Conservation (phyloP, 2,888 invertebrate genomes). For the Chydorus sphaericus region DNA sequence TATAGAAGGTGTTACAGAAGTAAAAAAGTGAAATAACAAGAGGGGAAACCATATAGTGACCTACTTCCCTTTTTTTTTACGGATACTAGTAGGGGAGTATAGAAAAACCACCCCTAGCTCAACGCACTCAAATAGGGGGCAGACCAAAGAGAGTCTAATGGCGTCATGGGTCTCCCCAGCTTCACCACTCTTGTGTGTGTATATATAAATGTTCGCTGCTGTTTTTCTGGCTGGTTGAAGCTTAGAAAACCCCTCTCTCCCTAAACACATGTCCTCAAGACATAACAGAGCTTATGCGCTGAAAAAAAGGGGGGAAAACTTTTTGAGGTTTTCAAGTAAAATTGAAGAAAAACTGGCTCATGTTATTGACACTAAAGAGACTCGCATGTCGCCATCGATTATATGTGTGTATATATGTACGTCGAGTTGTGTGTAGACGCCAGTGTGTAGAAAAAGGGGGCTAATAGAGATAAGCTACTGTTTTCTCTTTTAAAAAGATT, state of each 20-base stretch:
- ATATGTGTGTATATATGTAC: no score
- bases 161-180: background rate
- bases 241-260: background rate
- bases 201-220: background rate
- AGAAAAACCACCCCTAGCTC: no score
- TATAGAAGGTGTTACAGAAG: background rate
- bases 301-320: background rate
- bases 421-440: no score
- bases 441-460: no score
- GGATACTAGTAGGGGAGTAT: no score
- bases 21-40: slow-evolving; percentile 4
- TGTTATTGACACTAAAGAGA: slow-evolving; percentile 3
- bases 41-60: slow-evolving; percentile 5
- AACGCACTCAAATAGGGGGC: no score
- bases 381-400: slow-evolving; percentile 6
- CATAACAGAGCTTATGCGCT: background rate
- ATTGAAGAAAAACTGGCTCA: no score
- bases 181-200: no score
- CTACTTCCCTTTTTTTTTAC: slow-evolving; percentile 3
- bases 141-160: background rate
- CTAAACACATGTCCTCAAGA: slow-evolving; percentile 4
- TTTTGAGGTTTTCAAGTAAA: background rate
- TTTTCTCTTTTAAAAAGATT: no score
- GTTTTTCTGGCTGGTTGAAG: background rate
- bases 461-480: slow-evolving; percentile 4